Percentiles rank a stretch among this genome's conserved stretches.
Evolutionary conservation across 2,888 invertebrate genomes (phyloP).

Genomic region (Melangyna quadrimaculata): DNA sequence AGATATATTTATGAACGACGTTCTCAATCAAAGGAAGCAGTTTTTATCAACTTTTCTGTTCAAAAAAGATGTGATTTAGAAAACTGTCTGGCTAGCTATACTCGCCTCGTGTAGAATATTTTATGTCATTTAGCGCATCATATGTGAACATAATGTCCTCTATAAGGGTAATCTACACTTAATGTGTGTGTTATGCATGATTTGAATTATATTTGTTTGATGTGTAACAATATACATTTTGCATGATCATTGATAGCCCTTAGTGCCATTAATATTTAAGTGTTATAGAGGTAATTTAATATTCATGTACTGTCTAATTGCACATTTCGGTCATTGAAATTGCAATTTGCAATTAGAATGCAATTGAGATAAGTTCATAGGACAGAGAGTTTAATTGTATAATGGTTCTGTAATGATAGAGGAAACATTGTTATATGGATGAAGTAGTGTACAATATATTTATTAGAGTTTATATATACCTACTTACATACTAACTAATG

Average conservation of each 20-base stretch:
- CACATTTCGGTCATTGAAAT: slow-evolving; percentile 55
- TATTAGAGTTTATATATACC: slow-evolving; percentile 45
- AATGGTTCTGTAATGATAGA: slow-evolving; percentile 54
- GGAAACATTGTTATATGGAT: not conserved
- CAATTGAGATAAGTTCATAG: slow-evolving; percentile 59
- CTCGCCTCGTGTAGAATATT: not conserved
- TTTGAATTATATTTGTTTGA: slow-evolving; percentile 53
- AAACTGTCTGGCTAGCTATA: no score
- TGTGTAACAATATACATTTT: slow-evolving; percentile 42
- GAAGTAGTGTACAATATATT: not conserved
- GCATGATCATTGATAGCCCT: slow-evolving; percentile 53
- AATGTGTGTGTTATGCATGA: slow-evolving; percentile 20
- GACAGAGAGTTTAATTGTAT: slow-evolving; percentile 47
- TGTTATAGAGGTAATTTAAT: slow-evolving; percentile 55
- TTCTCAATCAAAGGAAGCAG: not conserved
- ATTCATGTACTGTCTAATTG: slow-evolving; percentile 56
- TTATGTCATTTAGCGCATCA: not conserved
- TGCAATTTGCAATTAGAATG: slow-evolving; percentile 69
- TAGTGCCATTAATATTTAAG: not conserved
- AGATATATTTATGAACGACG: not conserved
- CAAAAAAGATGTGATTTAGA: no score
- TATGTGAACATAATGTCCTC: not conserved
- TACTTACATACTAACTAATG: no score
- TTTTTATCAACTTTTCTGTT: not conserved
- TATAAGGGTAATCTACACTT: not conserved